Conservation (phyloP, 1,140 invertebrate species). For the Belonocnema kinseyi region DNA sequence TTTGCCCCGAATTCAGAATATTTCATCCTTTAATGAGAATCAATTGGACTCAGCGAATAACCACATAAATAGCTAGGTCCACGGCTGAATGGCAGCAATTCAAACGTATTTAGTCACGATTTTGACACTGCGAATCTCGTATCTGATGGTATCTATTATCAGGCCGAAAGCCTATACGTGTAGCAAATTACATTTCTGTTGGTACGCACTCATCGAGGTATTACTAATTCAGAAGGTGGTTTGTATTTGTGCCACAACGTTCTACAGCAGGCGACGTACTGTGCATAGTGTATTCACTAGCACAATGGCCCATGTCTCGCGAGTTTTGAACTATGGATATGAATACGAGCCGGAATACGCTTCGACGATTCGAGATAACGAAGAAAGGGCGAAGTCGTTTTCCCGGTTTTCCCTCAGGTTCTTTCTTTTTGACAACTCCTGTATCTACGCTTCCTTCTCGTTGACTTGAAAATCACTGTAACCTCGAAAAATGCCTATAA, state of each 20-base stretch:
- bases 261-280: constrained; percentile 63
- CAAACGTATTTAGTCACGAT: constrained; percentile 23
- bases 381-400: constrained; percentile 47
- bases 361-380: constrained; percentile 56
- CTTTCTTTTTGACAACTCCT: constrained; percentile 1
- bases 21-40: constrained; percentile 9
- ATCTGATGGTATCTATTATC: constrained; percentile 64
- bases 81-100: constrained; percentile 11
- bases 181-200: constrained; percentile 62
- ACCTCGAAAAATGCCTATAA: constrained; percentile 12
- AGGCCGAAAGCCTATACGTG: constrained; percentile 59
- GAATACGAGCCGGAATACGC: constrained; percentile 57
- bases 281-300: constrained; percentile 63
- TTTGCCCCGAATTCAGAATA: too few relatives aligned
- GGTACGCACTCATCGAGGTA: constrained; percentile 57
- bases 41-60: constrained; percentile 10
- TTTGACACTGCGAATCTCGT: constrained; percentile 48
- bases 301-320: constrained; percentile 63
- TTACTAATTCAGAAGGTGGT: constrained; percentile 68
- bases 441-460: constrained; percentile 25
- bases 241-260: constrained; percentile 52
- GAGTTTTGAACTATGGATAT: constrained; percentile 68
- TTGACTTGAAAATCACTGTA: constrained; percentile 20
- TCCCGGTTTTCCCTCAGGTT: constrained; percentile 2
- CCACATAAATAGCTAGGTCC: constrained; percentile 1